Evolutionary conservation across 2,797 vertebrate genomes (phyloP), one percentile per base, ranked within the genome.

Genomic region (Myotis daubentonii): DNA sequence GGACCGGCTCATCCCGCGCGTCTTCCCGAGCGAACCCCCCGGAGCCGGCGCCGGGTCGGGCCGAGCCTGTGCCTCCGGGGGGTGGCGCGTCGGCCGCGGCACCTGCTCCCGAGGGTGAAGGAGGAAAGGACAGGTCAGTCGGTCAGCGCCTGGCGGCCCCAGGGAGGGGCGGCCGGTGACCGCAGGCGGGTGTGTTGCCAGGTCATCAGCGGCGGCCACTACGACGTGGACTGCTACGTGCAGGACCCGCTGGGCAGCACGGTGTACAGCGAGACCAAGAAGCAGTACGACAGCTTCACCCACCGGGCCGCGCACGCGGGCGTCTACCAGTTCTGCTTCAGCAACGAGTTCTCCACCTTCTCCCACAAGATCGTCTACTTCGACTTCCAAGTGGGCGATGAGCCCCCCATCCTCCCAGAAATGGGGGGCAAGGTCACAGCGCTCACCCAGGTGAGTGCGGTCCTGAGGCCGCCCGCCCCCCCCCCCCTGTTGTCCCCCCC

Each of bases 291-390:
- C 98, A 99, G 98, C 97, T 99, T 99, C 98, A 98, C 98, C 0
- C 98, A 99, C 97, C 99, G 82, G 81, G 98, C 99, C 0, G 80
- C 98, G 0, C 89, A 98, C 97, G 96, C 97, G 76, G 99, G 99
- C 0, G 95, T 98, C 75, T 99, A 99, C 98, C 98, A 98, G 89
- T 98, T 99, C 93, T 99, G 99, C 98, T 99, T 99, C 95, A 99
- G 99, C 98, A 99, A 99, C 0, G 99, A 99, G 96, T 99, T 99
- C 97, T 99, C 99, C 93, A 99, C 99, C 3, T 99, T 99, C 94
- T 98, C 99, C 33, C 98, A 99, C 89, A 99, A 99, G 98, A 99
- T 97, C 0, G 95, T 99, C 92, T 99, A 99, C 97, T 98, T 99
- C 55, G 99, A 99, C 92, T 99, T 99, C 85, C 98, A 99, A 80